Base-by-base conservation (phyloP, 2,888 invertebrate species). In the Stenoptilia bipunctidactyla region DNA sequence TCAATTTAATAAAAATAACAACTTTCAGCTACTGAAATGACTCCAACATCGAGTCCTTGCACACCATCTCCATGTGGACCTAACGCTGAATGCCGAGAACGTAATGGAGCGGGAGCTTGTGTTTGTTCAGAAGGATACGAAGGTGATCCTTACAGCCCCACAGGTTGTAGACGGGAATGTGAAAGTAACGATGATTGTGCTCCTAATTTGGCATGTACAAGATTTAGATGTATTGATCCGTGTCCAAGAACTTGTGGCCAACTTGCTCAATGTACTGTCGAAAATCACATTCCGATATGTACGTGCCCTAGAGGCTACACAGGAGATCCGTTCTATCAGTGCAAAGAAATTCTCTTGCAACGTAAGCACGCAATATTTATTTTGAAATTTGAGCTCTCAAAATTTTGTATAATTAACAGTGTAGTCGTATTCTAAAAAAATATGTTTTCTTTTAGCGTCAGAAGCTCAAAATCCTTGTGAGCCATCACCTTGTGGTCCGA, bases 401-500 rank as follows among this genome's bases (percentile, higher is more conserved):
- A n/a, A n/a, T n/a, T n/a, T n/a, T n/a, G n/a, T n/a, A n/a, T n/a
- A n/a, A n/a, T n/a, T n/a, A n/a, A n/a, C n/a, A n/a, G n/a, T n/a
- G n/a, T n/a, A n/a, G n/a, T n/a, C n/a, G n/a, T n/a, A n/a, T n/a
- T n/a, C n/a, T n/a, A n/a, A n/a, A n/a, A n/a, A n/a, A n/a, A n/a
- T n/a, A n/a, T n/a, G n/a, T n/a, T n/a, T n/a, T 20, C 3, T 20
- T 20, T 51, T 58, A 75, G 73, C 82, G 51, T 66, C 72, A 40
- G 82, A 86, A 36, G 71, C 80, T 27, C 61, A 85, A 42, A 90
- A 93, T 58, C 93, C 93, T 5, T 95, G 95, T 56, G 87, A 88
- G 45, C 93, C 93, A 40, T 89, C 92, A 15, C 94, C 95, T 0
- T 96, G 95, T 65, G 96, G 95, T 38, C 92, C 93, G 1, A 93